Evolutionary conservation across 2,113 vertebrate genomes (phyloP), one percentile per base, ranked within the genome.

Genomic region (Leptobrachium leishanense): DNA sequence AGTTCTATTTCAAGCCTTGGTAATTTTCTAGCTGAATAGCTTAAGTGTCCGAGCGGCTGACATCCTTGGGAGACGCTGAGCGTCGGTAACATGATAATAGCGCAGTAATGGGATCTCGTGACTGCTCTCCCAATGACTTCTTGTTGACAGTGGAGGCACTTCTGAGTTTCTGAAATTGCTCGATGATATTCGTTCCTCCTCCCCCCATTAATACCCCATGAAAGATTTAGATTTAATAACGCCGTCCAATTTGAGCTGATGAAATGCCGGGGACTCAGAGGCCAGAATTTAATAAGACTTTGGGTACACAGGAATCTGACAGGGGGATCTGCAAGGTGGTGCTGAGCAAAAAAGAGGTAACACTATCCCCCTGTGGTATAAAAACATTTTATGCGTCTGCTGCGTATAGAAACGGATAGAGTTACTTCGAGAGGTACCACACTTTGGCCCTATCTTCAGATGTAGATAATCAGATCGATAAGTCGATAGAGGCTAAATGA

Each of bases 21-120:
- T 85, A 87, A 86, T 91, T 90, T 92, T 92, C 91, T 90, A 86
- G 84, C 82, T 39, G 11, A 86, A 84, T 84, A 82, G 77, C 85
- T 15, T 89, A 85, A 84, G 82, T 86, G 82, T 65, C 82, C 82
- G 83, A 83, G 82, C 87, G 87, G 82, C 83, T 82, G 50, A 41
- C 31, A 72, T 80, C 84, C 82, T 77, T 81, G 0, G 5, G 55
- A 75, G 72, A 39, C 4, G n/a, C 0, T 2, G 84, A 85, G 83
- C 12, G 0, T 71, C 74, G 43, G 87, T 55, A 86, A 86, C 0
- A 0, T 1, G 82, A 91, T 82, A 82, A 80, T 2, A 2, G 20
- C 39, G 74, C 67, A 0, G 11, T 10, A 83, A 66, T 7, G 82
- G 83, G 55, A 85, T 72, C 50, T 0, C 44, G 40, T 76, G 82